Percentiles rank a stretch among this genome's conserved stretches.
Evolutionary conservation across 2,797 vertebrate genomes (phyloP).

Genomic region (Coregonus sp.): DNA sequence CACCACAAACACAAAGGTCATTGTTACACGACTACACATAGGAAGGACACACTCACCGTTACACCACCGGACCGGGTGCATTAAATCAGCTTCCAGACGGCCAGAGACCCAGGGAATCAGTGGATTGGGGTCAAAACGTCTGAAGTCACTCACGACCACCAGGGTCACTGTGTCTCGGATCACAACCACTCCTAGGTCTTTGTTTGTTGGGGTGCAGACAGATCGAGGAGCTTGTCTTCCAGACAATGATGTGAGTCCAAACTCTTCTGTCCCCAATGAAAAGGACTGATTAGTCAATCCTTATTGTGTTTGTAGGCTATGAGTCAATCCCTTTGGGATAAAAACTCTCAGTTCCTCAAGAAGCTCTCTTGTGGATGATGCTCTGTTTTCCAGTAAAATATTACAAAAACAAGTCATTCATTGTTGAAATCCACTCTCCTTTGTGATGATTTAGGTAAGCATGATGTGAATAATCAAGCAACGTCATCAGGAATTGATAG

Average conservation of each 20-base stretch:
- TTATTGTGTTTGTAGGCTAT: neutral
- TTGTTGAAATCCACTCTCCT: slow-evolving; percentile 20
- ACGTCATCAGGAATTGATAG: neutral
- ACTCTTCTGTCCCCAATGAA: neutral
- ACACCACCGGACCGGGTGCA: slow-evolving; percentile 63
- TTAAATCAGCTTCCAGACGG: slow-evolving; percentile 47
- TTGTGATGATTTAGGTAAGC: neutral
- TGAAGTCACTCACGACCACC: slow-evolving; percentile 10
- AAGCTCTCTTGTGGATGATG: slow-evolving; percentile 14
- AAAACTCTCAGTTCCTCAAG: neutral
- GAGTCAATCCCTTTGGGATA: neutral
- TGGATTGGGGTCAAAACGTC: slow-evolving; percentile 19
- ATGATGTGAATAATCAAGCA: slow-evolving; percentile 3
- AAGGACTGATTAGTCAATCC: neutral
- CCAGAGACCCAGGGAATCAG: slow-evolving; percentile 33
- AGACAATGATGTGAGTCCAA: neutral
- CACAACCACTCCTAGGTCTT: neutral
- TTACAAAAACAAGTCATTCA: slow-evolving; percentile 37
- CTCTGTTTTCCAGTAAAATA: slow-evolving; percentile 28
- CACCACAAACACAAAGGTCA: neutral
- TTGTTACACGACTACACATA: neutral
- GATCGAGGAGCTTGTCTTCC: neutral
- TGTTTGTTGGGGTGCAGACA: neutral
- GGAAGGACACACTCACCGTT: slow-evolving; percentile 61
- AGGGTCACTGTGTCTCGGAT: slow-evolving; percentile 11